Evolutionary conservation across 2,113 vertebrate species (phyloP).

Genomic region (Sphaerodactylus townsendi): DNA sequence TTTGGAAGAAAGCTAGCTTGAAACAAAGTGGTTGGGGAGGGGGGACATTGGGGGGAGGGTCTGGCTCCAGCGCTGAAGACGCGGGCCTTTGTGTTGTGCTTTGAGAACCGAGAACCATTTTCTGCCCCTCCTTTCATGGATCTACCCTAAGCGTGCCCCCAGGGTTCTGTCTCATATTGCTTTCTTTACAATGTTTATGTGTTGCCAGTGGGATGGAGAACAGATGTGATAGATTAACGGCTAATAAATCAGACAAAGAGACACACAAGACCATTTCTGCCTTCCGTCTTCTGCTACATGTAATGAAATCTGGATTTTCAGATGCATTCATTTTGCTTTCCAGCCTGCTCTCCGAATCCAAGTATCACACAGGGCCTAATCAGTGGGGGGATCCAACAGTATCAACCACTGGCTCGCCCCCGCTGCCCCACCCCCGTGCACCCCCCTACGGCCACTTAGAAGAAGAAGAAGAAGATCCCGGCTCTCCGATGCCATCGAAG

Average conservation of each 20-base stretch:
- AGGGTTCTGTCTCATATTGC: slow-evolving; percentile 60
- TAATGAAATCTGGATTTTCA: background rate
- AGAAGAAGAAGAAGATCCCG: too few species aligned
- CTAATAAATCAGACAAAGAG: slow-evolving; percentile 61
- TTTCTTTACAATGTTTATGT: slow-evolving; percentile 63
- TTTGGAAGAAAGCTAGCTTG: background rate
- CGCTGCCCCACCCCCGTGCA: too few species aligned
- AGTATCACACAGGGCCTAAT: background rate
- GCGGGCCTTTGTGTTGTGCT: background rate
- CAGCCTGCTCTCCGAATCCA: background rate
- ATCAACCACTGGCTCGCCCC: too few species aligned
- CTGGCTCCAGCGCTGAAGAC: background rate
- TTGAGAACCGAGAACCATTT: slow-evolving; percentile 55
- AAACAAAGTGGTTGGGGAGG: too few species aligned
- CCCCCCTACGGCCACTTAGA: too few species aligned
- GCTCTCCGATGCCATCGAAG: too few species aligned
- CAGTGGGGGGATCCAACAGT: too few species aligned
- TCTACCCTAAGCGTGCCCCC: slow-evolving; percentile 55
- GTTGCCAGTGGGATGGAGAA: slow-evolving; percentile 61
- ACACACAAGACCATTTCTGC: slow-evolving; percentile 10
- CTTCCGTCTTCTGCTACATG: slow-evolving; percentile 28
- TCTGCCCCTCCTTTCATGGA: slow-evolving; percentile 55
- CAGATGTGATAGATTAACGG: slow-evolving; percentile 67
- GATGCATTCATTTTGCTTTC: background rate
- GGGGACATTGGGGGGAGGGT: too few species aligned